Percentiles rank a stretch among this genome's conserved stretches.
phyloP scores from a whole-genome alignment of 2,113 vertebrate species.

The Catagonus wagneri region DNA sequence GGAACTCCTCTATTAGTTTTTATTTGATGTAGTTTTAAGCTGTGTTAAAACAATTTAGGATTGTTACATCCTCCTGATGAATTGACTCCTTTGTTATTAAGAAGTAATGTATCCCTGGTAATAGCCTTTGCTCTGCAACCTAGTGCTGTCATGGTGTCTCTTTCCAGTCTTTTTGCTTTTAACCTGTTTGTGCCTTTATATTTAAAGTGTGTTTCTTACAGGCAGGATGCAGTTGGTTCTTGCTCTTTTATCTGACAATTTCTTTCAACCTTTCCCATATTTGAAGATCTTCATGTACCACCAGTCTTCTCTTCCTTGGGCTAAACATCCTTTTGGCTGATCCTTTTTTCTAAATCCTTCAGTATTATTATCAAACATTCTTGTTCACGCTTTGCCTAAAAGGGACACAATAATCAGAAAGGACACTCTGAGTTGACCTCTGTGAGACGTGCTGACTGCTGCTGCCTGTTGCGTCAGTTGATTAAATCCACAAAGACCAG shows the following conservation, averaged over 20 bases:
- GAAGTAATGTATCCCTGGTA: background rate
- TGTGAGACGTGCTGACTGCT: background rate
- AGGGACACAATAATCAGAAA: background rate
- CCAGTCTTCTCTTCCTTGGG: slow-evolving; percentile 11
- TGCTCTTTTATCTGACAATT: background rate
- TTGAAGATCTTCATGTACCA: background rate
- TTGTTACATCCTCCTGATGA: background rate
- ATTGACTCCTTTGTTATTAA: background rate
- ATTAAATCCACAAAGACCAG: background rate
- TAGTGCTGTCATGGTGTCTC: background rate
- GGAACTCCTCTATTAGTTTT: background rate
- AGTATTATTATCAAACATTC: background rate
- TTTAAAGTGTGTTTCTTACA: background rate
- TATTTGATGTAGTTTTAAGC: background rate
- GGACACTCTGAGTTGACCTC: background rate
- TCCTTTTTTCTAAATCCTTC: slow-evolving; percentile 23
- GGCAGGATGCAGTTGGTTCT: background rate
- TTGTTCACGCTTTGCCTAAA: background rate
- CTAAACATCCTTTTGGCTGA: background rate
- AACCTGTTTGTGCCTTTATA: background rate
- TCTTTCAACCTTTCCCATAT: background rate
- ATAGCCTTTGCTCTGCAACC: slow-evolving; percentile 17
- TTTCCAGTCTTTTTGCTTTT: background rate
- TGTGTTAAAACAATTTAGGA: background rate
- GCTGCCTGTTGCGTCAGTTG: background rate